Evolutionary conservation across 2,888 invertebrate species (phyloP).

Genomic region (Labia minor): DNA sequence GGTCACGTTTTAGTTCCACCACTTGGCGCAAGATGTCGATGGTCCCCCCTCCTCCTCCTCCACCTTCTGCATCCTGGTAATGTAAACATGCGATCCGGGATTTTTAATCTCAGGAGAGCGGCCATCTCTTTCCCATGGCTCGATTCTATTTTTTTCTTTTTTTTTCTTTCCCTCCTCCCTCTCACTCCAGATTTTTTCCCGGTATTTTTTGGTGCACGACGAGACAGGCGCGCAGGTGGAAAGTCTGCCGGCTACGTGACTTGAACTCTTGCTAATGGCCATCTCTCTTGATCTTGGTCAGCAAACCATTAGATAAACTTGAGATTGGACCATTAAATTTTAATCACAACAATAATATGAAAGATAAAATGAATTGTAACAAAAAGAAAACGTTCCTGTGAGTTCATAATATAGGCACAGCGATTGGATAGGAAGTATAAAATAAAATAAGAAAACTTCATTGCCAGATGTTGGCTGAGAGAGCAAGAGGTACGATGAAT

Average conservation of each 20-base stretch:
- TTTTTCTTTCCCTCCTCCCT: background rate
- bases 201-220: background rate
- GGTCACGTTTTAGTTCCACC: conserved; percentile 25
- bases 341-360: background rate
- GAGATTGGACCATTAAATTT: background rate
- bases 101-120: conserved; percentile 1
- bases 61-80: conserved; percentile 19
- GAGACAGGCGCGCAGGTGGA: background rate
- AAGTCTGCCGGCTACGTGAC: background rate
- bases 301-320: too few relatives aligned
- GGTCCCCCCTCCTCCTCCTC: conserved; percentile 21
- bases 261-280: background rate
- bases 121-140: conserved; percentile 7
- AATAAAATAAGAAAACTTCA: background rate
- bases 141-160: background rate
- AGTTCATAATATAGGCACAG: too few relatives aligned
- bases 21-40: conserved; percentile 26
- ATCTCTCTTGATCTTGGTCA: too few relatives aligned
- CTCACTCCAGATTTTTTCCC: background rate
- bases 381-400: too few relatives aligned
- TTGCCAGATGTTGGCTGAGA: background rate
- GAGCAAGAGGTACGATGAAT: conserved; percentile 21
- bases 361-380: too few relatives aligned
- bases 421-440: too few relatives aligned
- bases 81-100: background rate